Evolutionary conservation across 2,797 vertebrate genomes (phyloP), one percentile per base, ranked within the genome.

Genomic region (Eptatretus atami): DNA sequence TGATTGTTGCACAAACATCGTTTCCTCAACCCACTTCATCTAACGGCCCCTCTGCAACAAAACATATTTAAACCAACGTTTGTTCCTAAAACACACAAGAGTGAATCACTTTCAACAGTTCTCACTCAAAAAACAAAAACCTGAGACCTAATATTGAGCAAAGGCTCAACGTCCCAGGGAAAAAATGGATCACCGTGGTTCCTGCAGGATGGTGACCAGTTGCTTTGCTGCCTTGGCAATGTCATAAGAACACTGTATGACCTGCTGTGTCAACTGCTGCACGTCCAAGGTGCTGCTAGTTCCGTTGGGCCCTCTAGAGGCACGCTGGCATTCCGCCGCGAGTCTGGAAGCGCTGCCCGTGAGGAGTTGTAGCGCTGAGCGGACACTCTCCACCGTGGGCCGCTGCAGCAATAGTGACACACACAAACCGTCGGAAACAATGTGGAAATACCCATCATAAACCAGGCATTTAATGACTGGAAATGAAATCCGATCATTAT

Each of bases 151-250:
- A 44, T 4, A 44, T 44, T 44, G 31, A 44, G 31, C 31, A 44
- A 4, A 44, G 31, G 31, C 31, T 44, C 31, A 44, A 44, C 3
- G 31, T 44, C 31, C 31, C 31, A 44, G 31, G 31, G 6, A 44
- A 44, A 44, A 44, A 44, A 44, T 44, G 31, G 31, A 8, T 44
- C 31, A 44, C 31, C 31, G 31, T 44, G 31, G 31, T 44, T 44
- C 31, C 31, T 44, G 31, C 31, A 44, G 31, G 77, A 98, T 94
- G 73, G 90, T 95, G 72, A 98, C 88, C 73, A 95, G 79, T 70
- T 98, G 90, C 76, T 95, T 94, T 73, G 90, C 90, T 1, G 88
- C 88, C 80, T 94, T 98, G 75, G 90, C 88, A 1, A 98, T 98
- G 76, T 98, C 90, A 0, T 98, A 95, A 70, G 90, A 87, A 72